phyloP scores from a whole-genome alignment of 2,797 vertebrate species.

The Anguilla megastoma region DNA sequence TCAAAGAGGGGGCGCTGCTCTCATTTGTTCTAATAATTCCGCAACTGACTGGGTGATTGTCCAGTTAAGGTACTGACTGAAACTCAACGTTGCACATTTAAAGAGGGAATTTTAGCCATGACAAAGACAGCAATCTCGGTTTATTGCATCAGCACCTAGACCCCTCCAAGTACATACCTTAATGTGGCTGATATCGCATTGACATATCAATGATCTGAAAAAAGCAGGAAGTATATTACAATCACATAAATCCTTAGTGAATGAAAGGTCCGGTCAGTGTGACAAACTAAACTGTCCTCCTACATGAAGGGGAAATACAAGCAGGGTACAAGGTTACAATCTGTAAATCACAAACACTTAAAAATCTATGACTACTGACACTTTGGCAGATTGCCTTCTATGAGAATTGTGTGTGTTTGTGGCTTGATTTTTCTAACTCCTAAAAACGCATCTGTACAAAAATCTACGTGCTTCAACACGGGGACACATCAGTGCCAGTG shows the following conservation, averaged over 20 bases:
- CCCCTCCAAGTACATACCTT: slow-evolving; percentile 3
- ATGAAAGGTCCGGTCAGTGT: slow-evolving; percentile 7
- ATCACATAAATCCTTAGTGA: background rate
- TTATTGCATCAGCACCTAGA: slow-evolving; percentile 9
- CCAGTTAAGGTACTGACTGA: background rate
- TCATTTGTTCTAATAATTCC: background rate
- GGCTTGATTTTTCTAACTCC: slow-evolving; percentile 30
- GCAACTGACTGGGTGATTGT: background rate
- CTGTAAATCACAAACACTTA: slow-evolving; percentile 17
- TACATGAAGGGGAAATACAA: background rate
- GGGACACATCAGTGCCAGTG: slow-evolving; percentile 14
- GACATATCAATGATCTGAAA: slow-evolving; percentile 3
- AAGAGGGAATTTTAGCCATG: background rate
- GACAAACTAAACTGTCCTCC: slow-evolving; percentile 1
- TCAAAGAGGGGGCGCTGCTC: background rate
- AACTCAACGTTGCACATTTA: background rate
- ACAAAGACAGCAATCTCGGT: background rate
- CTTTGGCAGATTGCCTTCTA: slow-evolving; percentile 2
- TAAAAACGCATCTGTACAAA: slow-evolving; percentile 27
- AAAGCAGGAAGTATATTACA: slow-evolving; percentile 2
- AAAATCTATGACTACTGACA: slow-evolving; percentile 18
- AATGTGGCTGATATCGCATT: background rate
- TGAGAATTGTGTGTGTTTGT: background rate
- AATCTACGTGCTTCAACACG: slow-evolving; percentile 20
- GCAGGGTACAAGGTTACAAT: slow-evolving; percentile 2